Percentiles rank a stretch among this genome's conserved stretches.
Evolutionary conservation across 2,888 invertebrate genomes (phyloP).

Genomic region (Anoncus sp.): DNA sequence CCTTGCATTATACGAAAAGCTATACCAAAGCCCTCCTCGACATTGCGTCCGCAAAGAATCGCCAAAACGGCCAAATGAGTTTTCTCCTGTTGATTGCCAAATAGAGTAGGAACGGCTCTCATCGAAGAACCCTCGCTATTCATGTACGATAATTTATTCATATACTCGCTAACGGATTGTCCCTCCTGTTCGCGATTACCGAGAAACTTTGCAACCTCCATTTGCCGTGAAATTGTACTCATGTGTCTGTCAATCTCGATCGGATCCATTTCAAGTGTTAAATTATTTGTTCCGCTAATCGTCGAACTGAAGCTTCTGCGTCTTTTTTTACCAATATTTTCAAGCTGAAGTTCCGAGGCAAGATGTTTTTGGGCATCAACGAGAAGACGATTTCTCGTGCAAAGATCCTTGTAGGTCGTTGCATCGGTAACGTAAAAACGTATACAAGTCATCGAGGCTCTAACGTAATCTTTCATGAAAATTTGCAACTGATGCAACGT

Average conservation of each 20-base stretch:
- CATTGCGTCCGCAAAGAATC: conserved; percentile 87
- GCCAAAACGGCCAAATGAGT: conserved; percentile 88
- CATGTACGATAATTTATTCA: conserved; percentile 74
- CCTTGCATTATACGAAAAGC: conserved; percentile 86
- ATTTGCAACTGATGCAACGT: conserved; percentile 91
- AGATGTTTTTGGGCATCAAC: conserved; percentile 88
- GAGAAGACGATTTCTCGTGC: conserved; percentile 84
- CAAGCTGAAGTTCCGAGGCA: conserved; percentile 85
- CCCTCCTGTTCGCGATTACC: conserved; percentile 87
- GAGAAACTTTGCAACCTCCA: conserved; percentile 91
- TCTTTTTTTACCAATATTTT: conserved; percentile 69
- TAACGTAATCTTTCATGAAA: conserved; percentile 89
- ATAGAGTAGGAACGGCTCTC: conserved; percentile 86
- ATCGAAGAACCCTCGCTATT: conserved; percentile 70
- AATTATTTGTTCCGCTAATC: conserved; percentile 53
- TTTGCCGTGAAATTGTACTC: conserved; percentile 91
- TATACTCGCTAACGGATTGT: conserved; percentile 70
- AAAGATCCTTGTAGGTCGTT: conserved; percentile 85
- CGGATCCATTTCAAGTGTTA: conserved; percentile 88
- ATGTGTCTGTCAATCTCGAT: conserved; percentile 91
- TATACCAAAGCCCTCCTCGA: conserved; percentile 89
- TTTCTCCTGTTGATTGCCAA: conserved; percentile 88
- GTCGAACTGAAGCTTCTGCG: conserved; percentile 71
- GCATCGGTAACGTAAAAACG: conserved; percentile 88
- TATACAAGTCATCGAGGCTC: conserved; percentile 92